A percentile compares a stretch with the other conserved stretches of the same genome.
These are phyloP conservation scores for Triplophysa rosa DNA, from an alignment of 2,113 vertebrate species.

Conservation along the genomic window DNA sequence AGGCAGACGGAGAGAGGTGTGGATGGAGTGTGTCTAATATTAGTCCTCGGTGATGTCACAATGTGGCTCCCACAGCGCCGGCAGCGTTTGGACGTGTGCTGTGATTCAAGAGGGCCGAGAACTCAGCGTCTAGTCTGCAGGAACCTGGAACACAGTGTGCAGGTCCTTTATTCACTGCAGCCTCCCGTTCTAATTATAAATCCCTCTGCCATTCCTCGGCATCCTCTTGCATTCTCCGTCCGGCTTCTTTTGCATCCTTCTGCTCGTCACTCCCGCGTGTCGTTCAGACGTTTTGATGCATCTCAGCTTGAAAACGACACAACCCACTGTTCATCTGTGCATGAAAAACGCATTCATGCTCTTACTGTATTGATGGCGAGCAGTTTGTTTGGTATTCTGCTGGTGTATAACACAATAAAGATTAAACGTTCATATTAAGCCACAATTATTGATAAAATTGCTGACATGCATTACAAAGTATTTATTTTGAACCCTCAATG, in stretches of 20 bases:
- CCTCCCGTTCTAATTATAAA: conserved; percentile 11
- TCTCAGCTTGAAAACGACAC: conserved; percentile 31
- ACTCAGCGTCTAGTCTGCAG: conserved; percentile 62
- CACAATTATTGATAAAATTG: too few relatives aligned
- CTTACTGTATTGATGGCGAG: background rate
- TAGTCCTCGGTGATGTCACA: conserved; percentile 72
- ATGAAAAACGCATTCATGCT: background rate
- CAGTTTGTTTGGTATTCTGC: background rate
- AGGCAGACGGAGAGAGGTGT: conserved; percentile 44
- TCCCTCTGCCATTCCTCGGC: background rate
- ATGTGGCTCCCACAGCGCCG: conserved; percentile 68
- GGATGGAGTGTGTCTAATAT: conserved; percentile 71
- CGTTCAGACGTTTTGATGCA: conserved; percentile 19
- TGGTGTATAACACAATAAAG: too few relatives aligned
- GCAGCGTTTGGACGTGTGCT: conserved; percentile 69
- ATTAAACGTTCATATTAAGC: too few relatives aligned
- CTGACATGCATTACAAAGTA: too few relatives aligned
- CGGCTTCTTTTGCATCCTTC: background rate
- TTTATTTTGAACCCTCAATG: too few relatives aligned
- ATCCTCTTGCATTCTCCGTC: background rate
- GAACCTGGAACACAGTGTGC: conserved; percentile 40
- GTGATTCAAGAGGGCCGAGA: conserved; percentile 63
- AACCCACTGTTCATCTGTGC: conserved; percentile 35
- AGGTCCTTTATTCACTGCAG: conserved; percentile 7
- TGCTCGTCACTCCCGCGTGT: conserved; percentile 2